Percentiles rank a stretch among this genome's conserved stretches.
These are phyloP conservation scores for Xylota sylvarum DNA, from an alignment of 2,888 invertebrate species.

Conservation along the genomic window DNA sequence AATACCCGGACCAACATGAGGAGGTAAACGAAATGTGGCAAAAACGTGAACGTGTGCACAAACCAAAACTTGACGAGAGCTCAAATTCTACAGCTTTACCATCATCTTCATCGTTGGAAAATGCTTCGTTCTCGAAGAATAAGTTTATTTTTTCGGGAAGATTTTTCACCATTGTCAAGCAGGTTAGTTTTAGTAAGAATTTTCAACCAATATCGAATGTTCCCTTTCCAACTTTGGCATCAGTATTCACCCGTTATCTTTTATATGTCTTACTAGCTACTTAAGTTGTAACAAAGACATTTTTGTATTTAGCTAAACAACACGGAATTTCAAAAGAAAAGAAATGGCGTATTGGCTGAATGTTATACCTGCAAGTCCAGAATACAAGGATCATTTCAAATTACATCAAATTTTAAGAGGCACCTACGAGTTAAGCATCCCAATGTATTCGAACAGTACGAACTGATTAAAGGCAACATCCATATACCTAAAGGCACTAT, in stretches of 20 bases:
- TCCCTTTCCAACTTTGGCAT: background rate
- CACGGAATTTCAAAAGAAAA: slow-evolving; percentile 5
- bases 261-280: background rate
- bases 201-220: too few species aligned
- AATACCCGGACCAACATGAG: too few species aligned
- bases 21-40: too few species aligned
- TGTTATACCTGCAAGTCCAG: background rate
- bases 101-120: slow-evolving; percentile 10
- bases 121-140: background rate
- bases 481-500: background rate
- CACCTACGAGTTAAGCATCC: background rate
- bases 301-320: slow-evolving; percentile 8
- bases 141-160: slow-evolving; percentile 14
- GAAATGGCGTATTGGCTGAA: slow-evolving; percentile 5
- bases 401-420: slow-evolving; percentile 5
- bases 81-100: background rate
- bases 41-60: too few species aligned
- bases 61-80: too few species aligned
- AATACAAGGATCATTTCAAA: slow-evolving; percentile 14
- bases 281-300: slow-evolving; percentile 3
- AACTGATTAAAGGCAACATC: background rate
- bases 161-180: slow-evolving; percentile 8
- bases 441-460: slow-evolving; percentile 6
- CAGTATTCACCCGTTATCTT: background rate
- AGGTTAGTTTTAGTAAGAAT: background rate